Evolutionary conservation across 2,888 invertebrate genomes (phyloP).

Genomic region (Andrena bucephala): DNA sequence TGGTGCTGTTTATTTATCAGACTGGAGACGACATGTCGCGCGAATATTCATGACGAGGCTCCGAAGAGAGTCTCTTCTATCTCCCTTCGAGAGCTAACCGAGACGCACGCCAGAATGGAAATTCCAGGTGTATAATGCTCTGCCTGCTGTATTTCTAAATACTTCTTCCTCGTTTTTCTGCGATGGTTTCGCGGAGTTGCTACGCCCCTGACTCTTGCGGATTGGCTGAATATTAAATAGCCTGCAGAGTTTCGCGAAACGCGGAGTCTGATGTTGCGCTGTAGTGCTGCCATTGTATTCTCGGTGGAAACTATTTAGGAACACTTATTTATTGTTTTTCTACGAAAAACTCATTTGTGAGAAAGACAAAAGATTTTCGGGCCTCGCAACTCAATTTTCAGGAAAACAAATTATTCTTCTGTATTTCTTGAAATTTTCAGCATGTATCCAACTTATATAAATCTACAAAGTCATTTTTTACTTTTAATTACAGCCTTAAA

Average conservation of each 20-base stretch:
- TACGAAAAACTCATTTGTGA: too few species aligned
- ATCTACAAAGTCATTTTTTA: too few species aligned
- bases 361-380: too few species aligned
- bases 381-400: too few species aligned
- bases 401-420: too few species aligned
- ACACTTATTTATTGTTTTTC: too few species aligned
- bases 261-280: neutral
- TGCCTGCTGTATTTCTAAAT: neutral
- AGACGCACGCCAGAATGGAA: neutral
- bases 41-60: conserved; percentile 8
- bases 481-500: too few species aligned
- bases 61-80: neutral
- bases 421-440: too few species aligned
- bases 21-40: neutral
- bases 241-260: too few species aligned
- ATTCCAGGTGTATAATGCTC: neutral
- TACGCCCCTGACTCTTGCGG: neutral
- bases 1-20: conserved; percentile 35
- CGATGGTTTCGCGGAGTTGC: neutral
- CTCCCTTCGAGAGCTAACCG: neutral
- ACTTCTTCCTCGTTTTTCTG: neutral
- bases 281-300: too few species aligned
- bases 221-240: neutral
- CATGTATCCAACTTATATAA: too few species aligned
- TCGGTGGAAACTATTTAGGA: too few species aligned